A percentile compares a stretch with the other conserved stretches of the same genome.
Evolutionary conservation across 2,797 vertebrate species (phyloP).

Genomic region (Crenichthys baileyi): DNA sequence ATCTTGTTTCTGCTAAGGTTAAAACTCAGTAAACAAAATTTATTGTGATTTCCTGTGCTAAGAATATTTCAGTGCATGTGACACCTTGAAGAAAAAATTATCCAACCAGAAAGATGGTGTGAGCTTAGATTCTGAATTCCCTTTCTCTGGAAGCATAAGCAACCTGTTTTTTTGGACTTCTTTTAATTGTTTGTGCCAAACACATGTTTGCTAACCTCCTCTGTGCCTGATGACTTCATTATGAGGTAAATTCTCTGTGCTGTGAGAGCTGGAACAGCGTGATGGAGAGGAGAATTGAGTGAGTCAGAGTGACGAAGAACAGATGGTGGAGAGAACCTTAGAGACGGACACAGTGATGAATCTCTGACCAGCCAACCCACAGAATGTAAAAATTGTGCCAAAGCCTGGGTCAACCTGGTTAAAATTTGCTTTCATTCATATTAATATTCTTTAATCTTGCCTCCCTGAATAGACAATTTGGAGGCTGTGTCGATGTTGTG

Average conservation of each 20-base stretch:
- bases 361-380: constrained; percentile 4
- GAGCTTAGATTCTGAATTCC: too few species aligned
- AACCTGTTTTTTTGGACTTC: too few species aligned
- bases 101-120: too few species aligned
- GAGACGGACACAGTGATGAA: background rate
- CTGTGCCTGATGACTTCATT: background rate
- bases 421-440: constrained; percentile 1
- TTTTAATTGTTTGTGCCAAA: background rate
- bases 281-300: background rate
- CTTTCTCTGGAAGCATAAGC: too few species aligned
- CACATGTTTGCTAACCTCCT: background rate
- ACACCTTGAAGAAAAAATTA: background rate
- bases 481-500: background rate
- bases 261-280: background rate
- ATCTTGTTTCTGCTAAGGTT: background rate
- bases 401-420: background rate
- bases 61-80: background rate
- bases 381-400: background rate
- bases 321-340: background rate
- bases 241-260: background rate
- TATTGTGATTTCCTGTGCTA: too few species aligned
- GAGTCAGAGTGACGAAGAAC: background rate
- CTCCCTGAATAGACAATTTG: background rate
- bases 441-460: background rate
- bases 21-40: background rate